Base-by-base conservation (phyloP, 2,113 vertebrate genomes). In the Etheostoma spectabile region DNA sequence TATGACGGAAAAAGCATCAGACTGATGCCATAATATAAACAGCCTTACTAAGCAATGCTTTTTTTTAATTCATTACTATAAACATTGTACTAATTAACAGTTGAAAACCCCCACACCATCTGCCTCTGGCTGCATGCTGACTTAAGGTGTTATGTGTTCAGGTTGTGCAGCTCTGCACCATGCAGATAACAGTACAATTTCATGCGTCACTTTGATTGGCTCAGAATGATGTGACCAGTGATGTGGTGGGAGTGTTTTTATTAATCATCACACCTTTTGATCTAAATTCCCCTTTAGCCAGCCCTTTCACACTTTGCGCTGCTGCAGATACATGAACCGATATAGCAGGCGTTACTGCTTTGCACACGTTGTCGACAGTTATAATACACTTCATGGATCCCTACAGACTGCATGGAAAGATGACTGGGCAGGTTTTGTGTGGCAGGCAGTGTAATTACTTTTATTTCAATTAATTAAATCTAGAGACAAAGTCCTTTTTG, bases 341-440 rank as follows among this genome's bases (percentile, higher is more conserved):
- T 11, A 30, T 16, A 45, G 46, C 14, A 42, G 18, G 24, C 14
- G 24, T 24, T 49, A 12, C n/a, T 1, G n/a, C 22, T 55, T 55
- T 53, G 4, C 49, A 6, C 49, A 30, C 48, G 52, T 68, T 45
- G 52, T 45, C 30, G 4, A 1, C 3, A 22, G 27, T 64, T 53
- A 45, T 21, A 42, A 69, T 84, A 74, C 83, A 83, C 78, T 62
- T 81, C 72, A 69, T 59, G 76, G 72, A 33, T 63, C 74, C 56
- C 77, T 35, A n/a, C 6, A 22, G 70, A 73, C 30, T 5, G 8
- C 0, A 16, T 53, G 19, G 51, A 72, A n/a, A 69, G 38, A 62
- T 62, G 71, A 73, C 61, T 78, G 16, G 68, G 55, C 49, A 33
- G 27, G 27, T 52, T 21, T 46, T 60, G 53, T 38, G 53, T 48